These are phyloP conservation scores for Orchesella cincta DNA, from an alignment of 1,140 invertebrate species.

Conservation along the genomic window DNA sequence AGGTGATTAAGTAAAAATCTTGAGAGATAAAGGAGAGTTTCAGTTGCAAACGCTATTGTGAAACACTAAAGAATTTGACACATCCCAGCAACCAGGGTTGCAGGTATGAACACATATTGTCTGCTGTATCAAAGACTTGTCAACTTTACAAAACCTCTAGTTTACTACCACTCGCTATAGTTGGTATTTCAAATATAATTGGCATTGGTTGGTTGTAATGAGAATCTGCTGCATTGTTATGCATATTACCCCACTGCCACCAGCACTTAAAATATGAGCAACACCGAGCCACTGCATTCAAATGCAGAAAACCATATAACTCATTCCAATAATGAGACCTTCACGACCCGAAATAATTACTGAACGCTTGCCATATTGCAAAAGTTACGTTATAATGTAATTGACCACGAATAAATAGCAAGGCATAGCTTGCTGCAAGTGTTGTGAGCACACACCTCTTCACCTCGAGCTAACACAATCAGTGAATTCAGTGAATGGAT, in stretches of 20 bases:
- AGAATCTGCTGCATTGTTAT: background rate
- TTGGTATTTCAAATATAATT: background rate
- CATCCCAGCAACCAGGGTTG: too few relatives aligned
- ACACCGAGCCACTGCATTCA: too few relatives aligned
- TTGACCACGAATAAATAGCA: background rate
- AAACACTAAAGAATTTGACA: too few relatives aligned
- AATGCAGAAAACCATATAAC: background rate
- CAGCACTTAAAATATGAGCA: background rate
- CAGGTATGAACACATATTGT: too few relatives aligned
- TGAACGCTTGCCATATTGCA: background rate
- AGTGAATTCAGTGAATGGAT: background rate
- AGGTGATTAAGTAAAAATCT: too few relatives aligned
- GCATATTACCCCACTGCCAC: background rate
- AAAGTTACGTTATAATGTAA: background rate
- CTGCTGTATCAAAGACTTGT: slow-evolving; percentile 4
- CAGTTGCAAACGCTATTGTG: too few relatives aligned
- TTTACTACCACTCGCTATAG: too few relatives aligned
- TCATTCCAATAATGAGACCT: slow-evolving; percentile 3
- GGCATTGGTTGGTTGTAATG: slow-evolving; percentile 2
- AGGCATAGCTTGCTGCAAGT: background rate
- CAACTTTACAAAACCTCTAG: background rate
- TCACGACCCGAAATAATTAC: slow-evolving; percentile 18
- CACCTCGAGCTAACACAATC: slow-evolving; percentile 4
- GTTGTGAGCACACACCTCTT: slow-evolving; percentile 12
- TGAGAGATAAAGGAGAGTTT: too few relatives aligned